A percentile compares a stretch with the other conserved stretches of the same genome.
These are phyloP conservation scores for Melanostoma mellinum DNA, from an alignment of 2,888 invertebrate species.

Conservation along the genomic window DNA sequence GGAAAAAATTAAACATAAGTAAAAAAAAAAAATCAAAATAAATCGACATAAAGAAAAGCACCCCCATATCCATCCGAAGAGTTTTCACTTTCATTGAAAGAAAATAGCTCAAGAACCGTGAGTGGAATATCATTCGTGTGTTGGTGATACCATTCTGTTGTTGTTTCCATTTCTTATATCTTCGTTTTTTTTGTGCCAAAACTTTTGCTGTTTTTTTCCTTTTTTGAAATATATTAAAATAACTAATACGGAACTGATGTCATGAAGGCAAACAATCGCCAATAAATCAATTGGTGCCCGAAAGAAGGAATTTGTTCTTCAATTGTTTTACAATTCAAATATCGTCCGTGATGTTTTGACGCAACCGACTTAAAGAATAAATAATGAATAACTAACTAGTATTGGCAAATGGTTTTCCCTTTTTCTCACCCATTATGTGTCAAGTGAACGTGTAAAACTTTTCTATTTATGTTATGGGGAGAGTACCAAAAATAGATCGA, in stretches of 20 bases:
- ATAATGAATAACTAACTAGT: slow-evolving; percentile 50
- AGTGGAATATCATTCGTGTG: slow-evolving; percentile 79
- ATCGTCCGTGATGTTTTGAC: slow-evolving; percentile 3
- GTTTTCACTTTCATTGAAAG: slow-evolving; percentile 71
- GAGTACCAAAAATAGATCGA: slow-evolving; percentile 56
- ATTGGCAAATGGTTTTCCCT: slow-evolving; percentile 43
- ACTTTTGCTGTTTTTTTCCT: not conserved
- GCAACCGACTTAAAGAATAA: slow-evolving; percentile 43
- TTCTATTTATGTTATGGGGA: slow-evolving; percentile 62
- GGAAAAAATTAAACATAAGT: not conserved
- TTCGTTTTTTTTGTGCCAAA: not conserved
- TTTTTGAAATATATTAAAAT: not conserved
- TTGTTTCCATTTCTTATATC: slow-evolving; percentile 63
- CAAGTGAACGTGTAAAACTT: slow-evolving; percentile 49
- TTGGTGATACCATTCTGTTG: slow-evolving; percentile 74
- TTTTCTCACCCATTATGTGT: slow-evolving; percentile 45
- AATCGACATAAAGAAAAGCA: slow-evolving; percentile 20
- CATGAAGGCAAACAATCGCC: slow-evolving; percentile 44
- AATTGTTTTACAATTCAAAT: not conserved
- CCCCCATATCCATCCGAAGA: slow-evolving; percentile 72
- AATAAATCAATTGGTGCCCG: slow-evolving; percentile 24
- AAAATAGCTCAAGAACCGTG: slow-evolving; percentile 80
- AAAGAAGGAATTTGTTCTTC: slow-evolving; percentile 4
- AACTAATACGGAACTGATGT: slow-evolving; percentile 42
- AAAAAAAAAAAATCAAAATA: slow-evolving; percentile 10